phyloP scores from a whole-genome alignment of 2,797 vertebrate genomes.

The Sebastes hopkinsi region DNA sequence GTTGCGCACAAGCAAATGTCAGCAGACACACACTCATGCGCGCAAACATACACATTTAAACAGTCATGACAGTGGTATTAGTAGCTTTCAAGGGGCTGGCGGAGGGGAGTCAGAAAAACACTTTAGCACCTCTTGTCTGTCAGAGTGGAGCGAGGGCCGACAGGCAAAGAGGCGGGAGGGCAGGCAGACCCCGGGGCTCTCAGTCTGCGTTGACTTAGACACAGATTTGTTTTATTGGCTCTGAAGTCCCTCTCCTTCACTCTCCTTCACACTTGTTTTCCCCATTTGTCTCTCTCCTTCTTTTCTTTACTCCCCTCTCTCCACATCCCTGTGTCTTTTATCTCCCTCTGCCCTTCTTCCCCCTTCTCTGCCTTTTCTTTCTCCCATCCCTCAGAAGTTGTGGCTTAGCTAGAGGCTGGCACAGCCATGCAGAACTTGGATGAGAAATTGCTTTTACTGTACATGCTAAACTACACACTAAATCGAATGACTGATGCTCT shows the following conservation, averaged over 20 bases:
- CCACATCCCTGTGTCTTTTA: slow-evolving; percentile 29
- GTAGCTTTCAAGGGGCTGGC: slow-evolving; percentile 60
- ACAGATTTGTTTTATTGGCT: slow-evolving; percentile 71
- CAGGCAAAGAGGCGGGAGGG: slow-evolving; percentile 33
- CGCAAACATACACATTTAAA: slow-evolving; percentile 50
- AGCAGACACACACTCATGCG: slow-evolving; percentile 3
- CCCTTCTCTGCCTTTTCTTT: slow-evolving; percentile 35
- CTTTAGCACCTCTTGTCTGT: slow-evolving; percentile 62
- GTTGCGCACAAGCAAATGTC: background rate
- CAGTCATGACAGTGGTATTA: slow-evolving; percentile 69
- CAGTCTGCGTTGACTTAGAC: slow-evolving; percentile 59
- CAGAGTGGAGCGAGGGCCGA: slow-evolving; percentile 53
- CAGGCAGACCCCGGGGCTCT: slow-evolving; percentile 45
- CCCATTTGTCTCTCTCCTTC: slow-evolving; percentile 61
- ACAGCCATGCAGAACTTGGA: slow-evolving; percentile 67
- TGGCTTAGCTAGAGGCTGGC: slow-evolving; percentile 71
- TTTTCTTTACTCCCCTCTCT: slow-evolving; percentile 2
- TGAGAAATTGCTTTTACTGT: slow-evolving; percentile 74
- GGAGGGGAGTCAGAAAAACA: slow-evolving; percentile 60
- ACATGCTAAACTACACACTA: slow-evolving; percentile 71
- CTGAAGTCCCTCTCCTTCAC: slow-evolving; percentile 71
- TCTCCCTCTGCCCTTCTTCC: slow-evolving; percentile 32
- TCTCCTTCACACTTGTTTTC: slow-evolving; percentile 74
- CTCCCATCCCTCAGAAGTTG: slow-evolving; percentile 68
- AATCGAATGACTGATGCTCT: slow-evolving; percentile 71